Evolutionary conservation across 1,140 invertebrate species (phyloP), one percentile per base, ranked within the genome.

Genomic region (Pseudachorutes palmiensis): DNA sequence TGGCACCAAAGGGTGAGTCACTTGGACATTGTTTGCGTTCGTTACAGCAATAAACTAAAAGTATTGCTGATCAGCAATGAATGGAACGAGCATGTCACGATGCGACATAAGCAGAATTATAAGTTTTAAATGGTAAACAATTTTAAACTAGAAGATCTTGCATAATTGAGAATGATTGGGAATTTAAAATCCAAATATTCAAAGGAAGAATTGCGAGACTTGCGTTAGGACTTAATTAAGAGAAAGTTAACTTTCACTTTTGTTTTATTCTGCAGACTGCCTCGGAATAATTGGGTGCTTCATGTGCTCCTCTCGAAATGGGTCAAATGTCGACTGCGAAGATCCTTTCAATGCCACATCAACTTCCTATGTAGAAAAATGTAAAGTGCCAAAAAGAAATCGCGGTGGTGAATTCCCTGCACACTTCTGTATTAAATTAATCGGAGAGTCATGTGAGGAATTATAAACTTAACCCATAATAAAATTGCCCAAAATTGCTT

Each of bases 351-450:
- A 84, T 71, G 81, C 77, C 29, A 78, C 76, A 1, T 77, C 77
- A 67, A 77, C 76, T 24, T 66, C 73, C 62, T 85, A 83, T 69
- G 77, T 75, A 24, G 76, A 80, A 59, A 76, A 80, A 62, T 86
- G 84, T 68, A 81, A 80, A 78, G 82, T 83, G 2, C 81, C 82
- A 24, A 81, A 83, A 73, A 77, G 79, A 73, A 78, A 79, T 19
- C 79, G 85, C 67, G 77, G 79, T 30, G 84, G 84, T 2, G 74
- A 77, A 45, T 71, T 71, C 75, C 84, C 84, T 1, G 84, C 82
- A 5, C 82, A 83, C 65, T 83, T 82, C 72, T 86, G 84, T 74
- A 81, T 85, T 59, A 86, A 86, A 76, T 76, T 83, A 22, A 79
- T 80, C 55, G 82, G 82, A 2, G 77, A 65, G 59, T 80, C 78